phyloP scores from a whole-genome alignment of 64 coral and sea anemone species.

The Stichodactyla mertensii region DNA sequence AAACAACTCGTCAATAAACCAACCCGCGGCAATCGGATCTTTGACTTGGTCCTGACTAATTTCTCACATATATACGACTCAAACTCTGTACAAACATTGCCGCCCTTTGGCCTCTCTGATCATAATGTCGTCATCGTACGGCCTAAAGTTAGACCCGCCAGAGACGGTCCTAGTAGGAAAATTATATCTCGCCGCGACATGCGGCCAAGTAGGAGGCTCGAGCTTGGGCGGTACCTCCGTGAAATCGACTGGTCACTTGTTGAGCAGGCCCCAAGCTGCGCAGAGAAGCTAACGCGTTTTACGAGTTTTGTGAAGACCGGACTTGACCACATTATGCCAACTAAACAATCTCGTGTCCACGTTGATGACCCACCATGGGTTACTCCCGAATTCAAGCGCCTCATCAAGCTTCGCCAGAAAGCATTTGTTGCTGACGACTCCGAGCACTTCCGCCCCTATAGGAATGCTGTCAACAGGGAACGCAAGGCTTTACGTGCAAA shows the following conservation, averaged over 20 bases:
- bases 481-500: neutral
- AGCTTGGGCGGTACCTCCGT: neutral
- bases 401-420: neutral
- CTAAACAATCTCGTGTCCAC: neutral
- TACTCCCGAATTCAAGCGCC: constrained; percentile 23
- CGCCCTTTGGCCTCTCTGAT: constrained; percentile 33
- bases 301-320: too few relatives aligned
- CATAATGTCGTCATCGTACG: constrained; percentile 27
- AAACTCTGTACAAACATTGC: constrained; percentile 30
- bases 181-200: neutral
- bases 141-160: neutral
- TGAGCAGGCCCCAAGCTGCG: neutral
- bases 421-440: neutral
- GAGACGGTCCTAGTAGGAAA: constrained; percentile 3
- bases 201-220: neutral
- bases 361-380: constrained; percentile 21
- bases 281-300: too few relatives aligned
- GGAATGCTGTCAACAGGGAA: constrained; percentile 13
- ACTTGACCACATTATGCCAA: neutral
- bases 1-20: constrained; percentile 48
- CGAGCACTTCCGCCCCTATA: neutral
- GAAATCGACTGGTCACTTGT: neutral
- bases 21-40: constrained; percentile 1
- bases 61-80: constrained; percentile 20
- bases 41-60: constrained; percentile 29